Base-by-base conservation (phyloP, 2,797 vertebrate genomes). In the Scolopax rusticola region DNA sequence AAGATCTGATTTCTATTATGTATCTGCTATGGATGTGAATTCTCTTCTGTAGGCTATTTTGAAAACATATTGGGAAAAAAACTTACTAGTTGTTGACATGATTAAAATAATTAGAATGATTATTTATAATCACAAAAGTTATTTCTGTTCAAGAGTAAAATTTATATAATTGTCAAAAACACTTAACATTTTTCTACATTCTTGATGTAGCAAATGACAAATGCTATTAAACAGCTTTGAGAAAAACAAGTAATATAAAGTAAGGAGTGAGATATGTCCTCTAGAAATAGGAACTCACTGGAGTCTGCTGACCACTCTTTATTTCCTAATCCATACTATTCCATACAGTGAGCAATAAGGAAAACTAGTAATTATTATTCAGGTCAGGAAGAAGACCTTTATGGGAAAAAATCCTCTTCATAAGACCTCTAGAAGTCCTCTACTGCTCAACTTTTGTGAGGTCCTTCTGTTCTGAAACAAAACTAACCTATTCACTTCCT, bases 141-240 rank as follows among this genome's bases (percentile, higher is more conserved):
- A 19, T 73, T 95, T 36, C 48, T 36, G 19, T 78, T 94, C 17
- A 67, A 48, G 54, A 75, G n/a, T 86, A 89, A 91, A 91, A 80
- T 41, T 48, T 30, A 38, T 79, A 54, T 87, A 87, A 87, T 71
- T 89, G 43, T 53, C 73, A 84, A 76, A 92, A 86, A 28, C 36
- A 75, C 38, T 89, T 83, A 84, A 76, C 3, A 40, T 70, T 82
- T 70, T 80, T 48, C 25, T 78, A 7, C 8, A 5, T 73, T 89
- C 36, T 76, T 57, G 12, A 20, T 69, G 40, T 63, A 93, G 60
- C 54, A 89, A 90, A 84, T 59, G 65, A 64, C 38, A 83, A 68
- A 30, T 3, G 60, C 56, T 76, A 75, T 93, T 79, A 74, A 73
- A 30, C 11, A 77, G 8, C 13, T 75, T 45, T 84, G 65, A 84